A percentile compares a stretch with the other conserved stretches of the same genome.
These are phyloP conservation scores for Thripadectes ignobilis DNA, from an alignment of 2,797 vertebrate genomes.

Conservation along the genomic window DNA sequence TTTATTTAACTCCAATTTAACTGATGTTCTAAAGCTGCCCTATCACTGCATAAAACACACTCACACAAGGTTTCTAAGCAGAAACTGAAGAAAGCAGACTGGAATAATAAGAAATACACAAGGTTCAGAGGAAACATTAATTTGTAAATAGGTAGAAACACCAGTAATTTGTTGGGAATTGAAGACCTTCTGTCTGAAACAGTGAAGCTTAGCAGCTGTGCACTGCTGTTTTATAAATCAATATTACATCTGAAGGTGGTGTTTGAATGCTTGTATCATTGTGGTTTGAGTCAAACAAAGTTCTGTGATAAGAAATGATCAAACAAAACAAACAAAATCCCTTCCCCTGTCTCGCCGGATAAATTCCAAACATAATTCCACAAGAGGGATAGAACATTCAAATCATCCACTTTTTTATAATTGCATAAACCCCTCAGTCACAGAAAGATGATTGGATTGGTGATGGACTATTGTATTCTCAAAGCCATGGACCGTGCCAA, in stretches of 20 bases:
- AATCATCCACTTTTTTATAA: constrained; percentile 69
- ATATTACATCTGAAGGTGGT: constrained; percentile 72
- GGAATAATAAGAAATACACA: constrained; percentile 67
- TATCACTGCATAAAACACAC: constrained; percentile 5
- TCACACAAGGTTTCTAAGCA: constrained; percentile 60
- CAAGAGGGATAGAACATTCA: constrained; percentile 66
- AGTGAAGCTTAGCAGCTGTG: constrained; percentile 68
- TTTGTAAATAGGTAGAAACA: constrained; percentile 76
- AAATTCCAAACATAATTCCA: constrained; percentile 73
- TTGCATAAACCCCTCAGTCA: constrained; percentile 71
- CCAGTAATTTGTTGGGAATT: constrained; percentile 74
- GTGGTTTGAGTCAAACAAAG: constrained; percentile 74
- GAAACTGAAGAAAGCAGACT: constrained; percentile 64
- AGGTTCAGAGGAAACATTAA: constrained; percentile 70
- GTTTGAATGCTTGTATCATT: constrained; percentile 70
- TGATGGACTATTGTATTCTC: constrained; percentile 62
- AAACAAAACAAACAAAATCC: constrained; percentile 76
- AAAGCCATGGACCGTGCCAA: constrained; percentile 56
- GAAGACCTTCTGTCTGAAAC: constrained; percentile 70
- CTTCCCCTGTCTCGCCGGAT: constrained; percentile 45
- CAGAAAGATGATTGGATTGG: constrained; percentile 68
- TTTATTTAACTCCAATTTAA: constrained; percentile 77
- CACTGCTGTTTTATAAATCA: constrained; percentile 75
- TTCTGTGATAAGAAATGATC: constrained; percentile 76
- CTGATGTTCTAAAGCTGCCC: constrained; percentile 74